These are phyloP conservation scores for Lepidurus apus DNA, from an alignment of 1,140 invertebrate genomes.

Conservation along the genomic window DNA sequence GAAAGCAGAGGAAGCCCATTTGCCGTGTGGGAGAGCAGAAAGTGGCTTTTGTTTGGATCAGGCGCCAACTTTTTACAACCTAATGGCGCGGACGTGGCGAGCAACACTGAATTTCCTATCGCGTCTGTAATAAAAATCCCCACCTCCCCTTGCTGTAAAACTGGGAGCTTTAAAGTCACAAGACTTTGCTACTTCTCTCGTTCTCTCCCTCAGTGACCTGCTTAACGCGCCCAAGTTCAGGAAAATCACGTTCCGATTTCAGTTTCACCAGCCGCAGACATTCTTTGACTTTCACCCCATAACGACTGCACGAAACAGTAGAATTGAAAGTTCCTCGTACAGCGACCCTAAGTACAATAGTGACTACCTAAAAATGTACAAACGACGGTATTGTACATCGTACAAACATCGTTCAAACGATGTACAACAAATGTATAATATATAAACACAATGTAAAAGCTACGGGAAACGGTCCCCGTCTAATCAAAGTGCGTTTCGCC, in stretches of 20 bases:
- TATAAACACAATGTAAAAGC: too few relatives aligned
- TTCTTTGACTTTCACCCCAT: neutral
- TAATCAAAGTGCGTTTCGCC: too few relatives aligned
- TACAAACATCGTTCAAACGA: too few relatives aligned
- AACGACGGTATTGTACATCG: too few relatives aligned
- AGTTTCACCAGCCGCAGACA: neutral
- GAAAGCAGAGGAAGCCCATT: neutral
- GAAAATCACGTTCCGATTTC: constrained; percentile 10
- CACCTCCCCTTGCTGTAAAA: neutral
- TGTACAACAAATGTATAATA: too few relatives aligned
- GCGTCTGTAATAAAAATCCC: neutral
- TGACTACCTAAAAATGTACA: too few relatives aligned
- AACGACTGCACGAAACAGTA: neutral
- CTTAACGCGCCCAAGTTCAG: neutral
- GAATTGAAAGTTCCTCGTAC: neutral
- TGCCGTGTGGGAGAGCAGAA: neutral
- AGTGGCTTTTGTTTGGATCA: constrained; percentile 15
- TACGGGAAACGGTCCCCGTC: too few relatives aligned
- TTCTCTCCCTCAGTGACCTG: neutral
- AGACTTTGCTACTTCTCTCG: neutral
- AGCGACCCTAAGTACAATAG: too few relatives aligned
- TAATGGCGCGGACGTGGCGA: constrained; percentile 5
- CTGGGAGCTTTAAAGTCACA: neutral
- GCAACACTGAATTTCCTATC: constrained; percentile 11
- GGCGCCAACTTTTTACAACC: constrained; percentile 16